phyloP scores from a whole-genome alignment of 30 jellyfish, hydroid and myxozoan species.

The Euphysa ruthae region DNA sequence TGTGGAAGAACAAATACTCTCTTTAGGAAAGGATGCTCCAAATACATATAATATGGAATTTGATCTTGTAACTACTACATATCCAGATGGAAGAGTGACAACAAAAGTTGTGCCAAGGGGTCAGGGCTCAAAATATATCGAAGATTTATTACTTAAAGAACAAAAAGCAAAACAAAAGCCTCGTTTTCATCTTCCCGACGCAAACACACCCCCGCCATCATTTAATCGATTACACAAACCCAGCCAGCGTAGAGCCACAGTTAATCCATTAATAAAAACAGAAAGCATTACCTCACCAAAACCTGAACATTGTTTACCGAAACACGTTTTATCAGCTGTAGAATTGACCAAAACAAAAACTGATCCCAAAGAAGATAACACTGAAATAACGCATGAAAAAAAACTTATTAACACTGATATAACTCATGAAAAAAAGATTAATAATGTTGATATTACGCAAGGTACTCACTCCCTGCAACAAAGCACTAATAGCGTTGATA shows the following conservation, averaged over 20 bases:
- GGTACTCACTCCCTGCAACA: too few relatives aligned
- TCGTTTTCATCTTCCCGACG: neutral
- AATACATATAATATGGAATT: neutral
- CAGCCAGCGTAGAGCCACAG: neutral
- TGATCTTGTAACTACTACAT: conserved; percentile 8
- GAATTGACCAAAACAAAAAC: too few relatives aligned
- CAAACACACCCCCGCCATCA: conserved; percentile 5
- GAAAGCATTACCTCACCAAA: too few relatives aligned
- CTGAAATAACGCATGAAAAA: neutral
- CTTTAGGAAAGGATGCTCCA: neutral
- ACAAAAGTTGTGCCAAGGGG: conserved; percentile 9
- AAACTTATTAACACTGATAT: neutral
- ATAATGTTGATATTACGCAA: too few relatives aligned
- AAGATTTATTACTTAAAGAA: neutral
- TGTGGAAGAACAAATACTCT: neutral
- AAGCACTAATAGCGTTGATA: neutral
- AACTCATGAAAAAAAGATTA: too few relatives aligned
- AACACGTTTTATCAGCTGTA: too few relatives aligned
- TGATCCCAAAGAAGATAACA: too few relatives aligned
- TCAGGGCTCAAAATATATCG: neutral
- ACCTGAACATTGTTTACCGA: too few relatives aligned
- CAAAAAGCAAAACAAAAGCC: neutral
- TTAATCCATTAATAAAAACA: too few relatives aligned
- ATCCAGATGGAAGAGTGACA: conserved; percentile 12
- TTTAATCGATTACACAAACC: conserved; percentile 11